Base-by-base conservation (phyloP, 2,888 invertebrate genomes). In the Cephus sareptanus region DNA sequence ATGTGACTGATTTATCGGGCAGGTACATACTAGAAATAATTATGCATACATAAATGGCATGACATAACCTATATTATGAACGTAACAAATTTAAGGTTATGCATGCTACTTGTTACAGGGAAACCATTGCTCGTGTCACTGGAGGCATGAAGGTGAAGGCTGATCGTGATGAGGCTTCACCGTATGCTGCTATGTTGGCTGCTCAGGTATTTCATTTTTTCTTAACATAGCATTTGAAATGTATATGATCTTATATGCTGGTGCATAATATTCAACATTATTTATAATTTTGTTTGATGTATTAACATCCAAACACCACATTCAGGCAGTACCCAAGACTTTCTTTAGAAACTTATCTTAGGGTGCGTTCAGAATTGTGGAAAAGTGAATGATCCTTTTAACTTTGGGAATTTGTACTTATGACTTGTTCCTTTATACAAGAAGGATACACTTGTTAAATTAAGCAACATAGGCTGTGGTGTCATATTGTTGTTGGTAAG, bases 121-220 rank as follows among this genome's bases (percentile, higher is more conserved):
- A 97, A 95, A 97, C 97, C 30, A 97, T 97, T 89, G 96, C 97
- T 84, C 94, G 99, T 90, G 98, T 99, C 77, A 99, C 99, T 86
- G 98, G 98, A 88, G 98, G 98, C 81, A 99, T 99, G 99, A 99
- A 99, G 94, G 99, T 99, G 74, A 99, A 99, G 93, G 99, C 99
- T 87, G 99, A 99, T 94, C 96, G 99, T 94, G 99, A 99, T 93
- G 99, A 99, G 93, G 98, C 99, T 83, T 99, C 99, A 74, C 99
- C 99, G 75, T 99, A 99, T 92, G 99, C 99, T 89, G 99, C 99
- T 95, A 99, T 99, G 99, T 98, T 99, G 93, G 99, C 99, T 87
- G 99, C 99, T 85, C 99, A 99, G 94, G 97, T 97, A 92, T 90
- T 86, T 88, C 76, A 74, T 69, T 73, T 75, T 33, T 11, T 69